Percentiles rank a stretch among this genome's conserved stretches.
Conservation (phyloP, 2,888 invertebrate genomes). For the Meiosimyza decipiens region DNA sequence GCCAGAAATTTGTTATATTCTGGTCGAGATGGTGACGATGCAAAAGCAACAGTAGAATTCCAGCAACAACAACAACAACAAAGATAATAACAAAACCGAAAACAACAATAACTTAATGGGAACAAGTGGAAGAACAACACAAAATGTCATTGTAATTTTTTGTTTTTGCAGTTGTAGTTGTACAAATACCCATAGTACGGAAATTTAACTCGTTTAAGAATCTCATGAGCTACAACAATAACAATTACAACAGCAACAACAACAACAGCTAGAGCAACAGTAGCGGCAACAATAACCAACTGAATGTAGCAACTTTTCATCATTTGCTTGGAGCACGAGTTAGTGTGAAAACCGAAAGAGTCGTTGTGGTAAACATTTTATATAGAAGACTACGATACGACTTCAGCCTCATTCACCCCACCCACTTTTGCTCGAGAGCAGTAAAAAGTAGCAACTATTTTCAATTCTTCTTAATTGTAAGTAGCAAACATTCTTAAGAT, state of each 20-base stretch:
- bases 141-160: neutral
- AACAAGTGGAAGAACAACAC: too few species aligned
- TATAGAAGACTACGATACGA: neutral
- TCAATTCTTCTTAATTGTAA: slow-evolving; percentile 16
- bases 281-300: too few species aligned
- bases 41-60: slow-evolving; percentile 10
- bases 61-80: slow-evolving; percentile 10
- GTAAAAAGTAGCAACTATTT: slow-evolving; percentile 8
- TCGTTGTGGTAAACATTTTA: neutral
- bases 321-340: too few species aligned
- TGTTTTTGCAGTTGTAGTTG: neutral
- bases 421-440: neutral
- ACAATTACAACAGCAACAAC: too few species aligned
- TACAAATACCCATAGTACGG: neutral
- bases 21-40: neutral
- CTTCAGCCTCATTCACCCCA: neutral
- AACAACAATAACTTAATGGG: too few species aligned
- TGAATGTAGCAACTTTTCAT: too few species aligned
- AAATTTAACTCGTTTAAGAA: slow-evolving; percentile 9
- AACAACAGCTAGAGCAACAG: too few species aligned
- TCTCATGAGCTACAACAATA: neutral
- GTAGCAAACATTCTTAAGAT: slow-evolving; percentile 4
- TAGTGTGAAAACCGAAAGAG: slow-evolving; percentile 3
- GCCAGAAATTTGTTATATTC: slow-evolving; percentile 3
- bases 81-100: neutral